These are phyloP conservation scores for Spinus olivaceus DNA, from an alignment of 2,797 vertebrate genomes.

Conservation along the genomic window DNA sequence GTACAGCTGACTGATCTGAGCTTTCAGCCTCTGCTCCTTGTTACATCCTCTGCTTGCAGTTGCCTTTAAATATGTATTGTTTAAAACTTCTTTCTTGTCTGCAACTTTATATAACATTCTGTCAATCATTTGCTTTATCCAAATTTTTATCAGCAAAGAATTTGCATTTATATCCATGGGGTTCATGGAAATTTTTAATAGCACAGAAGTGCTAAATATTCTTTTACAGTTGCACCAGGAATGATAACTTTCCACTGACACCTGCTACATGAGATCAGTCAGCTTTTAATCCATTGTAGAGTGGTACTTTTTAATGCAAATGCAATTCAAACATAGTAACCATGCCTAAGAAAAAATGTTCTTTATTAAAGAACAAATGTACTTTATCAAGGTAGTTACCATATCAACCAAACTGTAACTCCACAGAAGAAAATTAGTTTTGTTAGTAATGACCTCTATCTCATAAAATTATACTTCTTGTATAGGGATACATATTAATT, in stretches of 20 bases:
- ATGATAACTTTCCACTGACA: not conserved
- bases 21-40: not conserved
- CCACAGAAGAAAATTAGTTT: not conserved
- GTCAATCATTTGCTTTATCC: not conserved
- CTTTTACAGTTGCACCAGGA: not conserved
- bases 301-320: constrained; percentile 24
- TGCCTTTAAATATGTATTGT: not conserved
- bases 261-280: not conserved
- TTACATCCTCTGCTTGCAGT: not conserved
- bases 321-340: not conserved
- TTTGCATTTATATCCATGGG: not conserved
- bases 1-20: not conserved
- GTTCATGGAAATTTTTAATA: not conserved
- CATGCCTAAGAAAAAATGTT: not conserved
- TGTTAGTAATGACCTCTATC: not conserved
- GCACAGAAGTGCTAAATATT: not conserved
- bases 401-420: constrained; percentile 5
- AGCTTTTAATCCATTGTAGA: not conserved
- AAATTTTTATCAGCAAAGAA: not conserved
- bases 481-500: not conserved
- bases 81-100: not conserved
- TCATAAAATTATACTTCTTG: not conserved
- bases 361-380: not conserved
- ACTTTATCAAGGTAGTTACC: constrained; percentile 11
- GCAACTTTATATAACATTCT: not conserved